A percentile compares a stretch with the other conserved stretches of the same genome.
Evolutionary conservation across 2,113 vertebrate genomes (phyloP).

Genomic region (Coptodon bakossiorum): DNA sequence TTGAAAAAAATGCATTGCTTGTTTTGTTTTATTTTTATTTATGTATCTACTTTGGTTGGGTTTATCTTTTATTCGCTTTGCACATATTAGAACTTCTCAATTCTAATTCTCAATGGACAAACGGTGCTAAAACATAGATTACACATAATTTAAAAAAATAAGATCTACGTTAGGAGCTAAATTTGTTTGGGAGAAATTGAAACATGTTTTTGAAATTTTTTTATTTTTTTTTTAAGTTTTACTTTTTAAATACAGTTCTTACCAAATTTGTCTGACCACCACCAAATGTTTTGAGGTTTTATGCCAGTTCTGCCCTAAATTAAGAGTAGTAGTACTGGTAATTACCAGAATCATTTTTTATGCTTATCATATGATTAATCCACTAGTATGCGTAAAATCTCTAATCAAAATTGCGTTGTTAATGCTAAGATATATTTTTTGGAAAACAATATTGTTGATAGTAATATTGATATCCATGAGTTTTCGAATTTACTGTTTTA

Average conservation of each 20-base stretch:
- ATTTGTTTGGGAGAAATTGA: background rate
- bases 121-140: background rate
- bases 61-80: background rate
- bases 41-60: background rate
- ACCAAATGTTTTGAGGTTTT: background rate
- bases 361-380: background rate
- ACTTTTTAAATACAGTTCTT: background rate
- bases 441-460: background rate
- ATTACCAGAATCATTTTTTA: background rate
- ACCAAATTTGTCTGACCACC: background rate
- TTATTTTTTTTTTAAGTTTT: background rate
- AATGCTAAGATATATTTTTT: background rate
- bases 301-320: background rate
- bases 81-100: background rate
- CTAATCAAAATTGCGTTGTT: background rate
- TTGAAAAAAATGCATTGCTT: background rate
- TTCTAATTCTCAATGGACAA: background rate
- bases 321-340: background rate
- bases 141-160: rapidly evolving
- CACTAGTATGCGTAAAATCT: background rate
- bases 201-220: background rate
- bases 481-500: background rate
- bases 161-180: background rate
- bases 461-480: background rate
- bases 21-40: background rate